Evolutionary conservation across 2,797 vertebrate species (phyloP).

Genomic region (Botia kubotai): DNA sequence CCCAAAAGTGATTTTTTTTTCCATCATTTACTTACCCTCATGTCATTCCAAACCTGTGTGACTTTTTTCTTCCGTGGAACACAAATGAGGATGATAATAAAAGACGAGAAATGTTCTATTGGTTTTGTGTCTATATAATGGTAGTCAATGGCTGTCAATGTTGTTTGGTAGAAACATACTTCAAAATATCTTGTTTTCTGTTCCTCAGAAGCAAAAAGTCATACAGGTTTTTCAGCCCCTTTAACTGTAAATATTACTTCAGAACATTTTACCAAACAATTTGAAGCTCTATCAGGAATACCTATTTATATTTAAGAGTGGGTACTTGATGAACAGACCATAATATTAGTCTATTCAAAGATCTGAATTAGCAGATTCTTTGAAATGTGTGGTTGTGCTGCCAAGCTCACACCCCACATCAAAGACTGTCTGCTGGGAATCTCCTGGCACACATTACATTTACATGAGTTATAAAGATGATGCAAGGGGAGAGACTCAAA

Average conservation of each 20-base stretch:
- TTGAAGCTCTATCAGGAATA: neutral
- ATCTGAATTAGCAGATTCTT: neutral
- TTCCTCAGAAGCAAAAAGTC: too few species aligned
- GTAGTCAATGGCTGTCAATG: too few species aligned
- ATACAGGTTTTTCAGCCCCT: neutral
- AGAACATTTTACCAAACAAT: neutral
- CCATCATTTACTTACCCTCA: too few species aligned
- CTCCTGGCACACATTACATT: conserved; percentile 23
- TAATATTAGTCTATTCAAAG: neutral
- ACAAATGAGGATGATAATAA: too few species aligned
- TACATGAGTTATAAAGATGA: conserved; percentile 32
- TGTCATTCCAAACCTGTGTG: too few species aligned
- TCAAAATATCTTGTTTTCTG: too few species aligned
- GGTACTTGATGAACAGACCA: neutral
- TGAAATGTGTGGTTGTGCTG: neutral
- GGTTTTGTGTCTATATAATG: too few species aligned
- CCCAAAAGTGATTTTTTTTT: too few species aligned
- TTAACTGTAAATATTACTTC: neutral
- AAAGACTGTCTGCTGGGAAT: conserved; percentile 32
- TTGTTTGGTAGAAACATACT: too few species aligned
- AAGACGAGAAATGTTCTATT: too few species aligned
- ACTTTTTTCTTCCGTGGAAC: too few species aligned
- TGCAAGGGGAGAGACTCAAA: conserved; percentile 13
- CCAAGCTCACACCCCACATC: conserved; percentile 16
- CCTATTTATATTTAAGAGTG: neutral